phyloP scores from a whole-genome alignment of 2,113 vertebrate genomes.

The Madoqua kirkii region DNA sequence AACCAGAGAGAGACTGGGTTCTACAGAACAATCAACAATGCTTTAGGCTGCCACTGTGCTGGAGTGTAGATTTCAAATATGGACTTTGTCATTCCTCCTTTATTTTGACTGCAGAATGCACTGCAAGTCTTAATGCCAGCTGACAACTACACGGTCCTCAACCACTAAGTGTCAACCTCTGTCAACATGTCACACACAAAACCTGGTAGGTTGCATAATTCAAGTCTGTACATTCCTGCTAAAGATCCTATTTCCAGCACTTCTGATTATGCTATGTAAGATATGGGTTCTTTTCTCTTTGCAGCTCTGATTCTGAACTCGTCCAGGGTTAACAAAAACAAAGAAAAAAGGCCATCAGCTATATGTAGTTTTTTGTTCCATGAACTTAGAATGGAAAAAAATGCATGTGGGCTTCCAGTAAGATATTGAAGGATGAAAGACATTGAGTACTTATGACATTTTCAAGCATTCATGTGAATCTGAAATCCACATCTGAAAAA shows the following conservation, averaged over 20 bases:
- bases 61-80: not conserved
- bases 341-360: not conserved
- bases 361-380: not conserved
- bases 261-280: conserved; percentile 3
- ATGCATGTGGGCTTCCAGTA: not conserved
- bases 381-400: not conserved
- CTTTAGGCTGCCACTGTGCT: not conserved
- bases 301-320: not conserved
- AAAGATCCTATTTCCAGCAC: not conserved
- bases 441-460: not conserved
- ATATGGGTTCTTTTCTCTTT: not conserved
- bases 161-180: conserved; percentile 55
- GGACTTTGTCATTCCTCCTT: conserved; percentile 40
- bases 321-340: not conserved
- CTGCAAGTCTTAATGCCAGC: conserved; percentile 39
- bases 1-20: not conserved
- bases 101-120: conserved; percentile 45
- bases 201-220: conserved; percentile 20
- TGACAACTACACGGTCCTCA: conserved; percentile 39
- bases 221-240: not conserved
- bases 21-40: not conserved
- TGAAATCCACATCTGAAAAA: not conserved
- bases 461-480: not conserved
- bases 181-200: conserved; percentile 39
- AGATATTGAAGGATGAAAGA: not conserved